Conservation (phyloP, 2,797 vertebrate species). For the Acipenser oxyrinchus region DNA sequence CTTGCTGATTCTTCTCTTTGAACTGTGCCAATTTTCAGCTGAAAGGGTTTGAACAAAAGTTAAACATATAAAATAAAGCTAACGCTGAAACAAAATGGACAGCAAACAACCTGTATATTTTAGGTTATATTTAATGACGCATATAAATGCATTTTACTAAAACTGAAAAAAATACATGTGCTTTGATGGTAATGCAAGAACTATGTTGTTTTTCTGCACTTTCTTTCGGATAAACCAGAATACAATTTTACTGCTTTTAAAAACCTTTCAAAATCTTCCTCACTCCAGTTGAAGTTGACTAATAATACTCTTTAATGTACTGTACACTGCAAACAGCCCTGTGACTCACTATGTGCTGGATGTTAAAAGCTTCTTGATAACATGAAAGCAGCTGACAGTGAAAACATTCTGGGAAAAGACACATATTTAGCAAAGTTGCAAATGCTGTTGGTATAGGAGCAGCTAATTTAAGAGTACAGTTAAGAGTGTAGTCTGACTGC, state of each 20-base stretch:
- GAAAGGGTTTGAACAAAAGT: background rate
- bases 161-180: too few species aligned
- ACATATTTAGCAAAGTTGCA: too few species aligned
- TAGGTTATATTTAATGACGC: too few species aligned
- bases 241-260: background rate
- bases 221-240: background rate
- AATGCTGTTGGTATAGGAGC: too few species aligned
- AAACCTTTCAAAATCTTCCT: background rate
- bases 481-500: too few species aligned
- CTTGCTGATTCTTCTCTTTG: background rate
- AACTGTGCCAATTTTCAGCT: background rate
- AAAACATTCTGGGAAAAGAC: too few species aligned
- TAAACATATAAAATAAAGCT: background rate
- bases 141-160: too few species aligned
- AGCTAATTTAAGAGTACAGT: too few species aligned
- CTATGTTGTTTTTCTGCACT: background rate
- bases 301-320: background rate
- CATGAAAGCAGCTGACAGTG: too few species aligned
- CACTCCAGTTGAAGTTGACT: background rate
- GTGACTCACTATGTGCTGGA: background rate
- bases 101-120: too few species aligned
- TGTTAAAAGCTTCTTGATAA: constrained; percentile 1
- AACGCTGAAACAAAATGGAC: background rate
- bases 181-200: too few species aligned
- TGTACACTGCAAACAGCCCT: background rate